phyloP scores from a whole-genome alignment of 2,113 vertebrate genomes.

The Aphyosemion australe region DNA sequence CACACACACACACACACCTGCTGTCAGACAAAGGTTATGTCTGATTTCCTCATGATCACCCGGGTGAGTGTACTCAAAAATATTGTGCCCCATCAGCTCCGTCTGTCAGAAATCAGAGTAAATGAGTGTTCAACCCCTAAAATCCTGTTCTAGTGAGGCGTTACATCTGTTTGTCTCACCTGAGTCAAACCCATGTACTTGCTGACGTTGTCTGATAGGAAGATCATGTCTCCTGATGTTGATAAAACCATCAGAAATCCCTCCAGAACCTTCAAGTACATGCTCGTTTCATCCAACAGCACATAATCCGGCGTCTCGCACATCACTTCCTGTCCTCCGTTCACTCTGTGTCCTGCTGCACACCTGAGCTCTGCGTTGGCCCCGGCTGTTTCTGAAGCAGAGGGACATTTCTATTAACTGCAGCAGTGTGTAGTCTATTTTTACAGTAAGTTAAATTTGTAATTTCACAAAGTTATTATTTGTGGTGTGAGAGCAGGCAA shows the following conservation, averaged over 20 bases:
- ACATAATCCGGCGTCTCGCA: slow-evolving; percentile 66
- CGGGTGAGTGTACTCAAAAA: slow-evolving; percentile 95
- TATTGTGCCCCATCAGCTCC: slow-evolving; percentile 94
- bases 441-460: background rate
- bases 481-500: background rate
- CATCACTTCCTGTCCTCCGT: background rate
- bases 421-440: background rate
- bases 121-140: slow-evolving; percentile 1
- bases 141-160: too few relatives aligned
- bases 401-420: background rate
- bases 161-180: slow-evolving; percentile 71
- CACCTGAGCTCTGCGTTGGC: background rate
- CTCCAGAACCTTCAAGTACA: slow-evolving; percentile 89
- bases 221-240: slow-evolving; percentile 92
- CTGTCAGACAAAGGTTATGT: slow-evolving; percentile 86
- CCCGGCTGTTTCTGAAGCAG: slow-evolving; percentile 9
- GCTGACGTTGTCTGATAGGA: slow-evolving; percentile 92
- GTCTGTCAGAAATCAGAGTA: slow-evolving; percentile 75
- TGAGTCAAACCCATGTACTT: slow-evolving; percentile 93
- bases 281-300: slow-evolving; percentile 46
- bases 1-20: slow-evolving; percentile 70
- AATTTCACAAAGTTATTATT: background rate
- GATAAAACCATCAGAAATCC: slow-evolving; percentile 93
- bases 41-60: slow-evolving; percentile 95
- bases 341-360: background rate